Base-by-base conservation (phyloP, 2,113 vertebrate species). In the Glaucidium brasilianum region DNA sequence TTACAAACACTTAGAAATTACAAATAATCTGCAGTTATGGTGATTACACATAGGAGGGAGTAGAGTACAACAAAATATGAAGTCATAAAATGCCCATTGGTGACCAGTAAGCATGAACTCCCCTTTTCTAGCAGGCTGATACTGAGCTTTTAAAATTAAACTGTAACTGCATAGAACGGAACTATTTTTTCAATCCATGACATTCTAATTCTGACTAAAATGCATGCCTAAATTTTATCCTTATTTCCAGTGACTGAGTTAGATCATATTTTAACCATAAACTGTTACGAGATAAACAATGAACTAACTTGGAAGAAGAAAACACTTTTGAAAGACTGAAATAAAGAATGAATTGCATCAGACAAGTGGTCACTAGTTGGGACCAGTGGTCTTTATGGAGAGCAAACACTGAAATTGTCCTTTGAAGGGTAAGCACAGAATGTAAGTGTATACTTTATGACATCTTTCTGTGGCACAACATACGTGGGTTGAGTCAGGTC, bases 101-200 rank as follows among this genome's bases (percentile, higher is more conserved):
- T 76, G 41, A 81, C 53, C 37, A n/a, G 11, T 29, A 69, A 90
- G 27, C 26, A 32, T 64, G 35, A 89, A 53, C 11, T 73, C 29
- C 34, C 9, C 12, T 78, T 29, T 69, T 85, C 58, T 16, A 66
- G 20, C 23, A 86, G 45, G 43, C 5, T 34, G 30, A 66, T 10
- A 47, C 0, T 1, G 2, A 88, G 45, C 22, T 85, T 75, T 56
- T 47, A 86, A 84, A 86, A 75, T 62, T 12, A 71, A 89, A 75
- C 23, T 0, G 0, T 32, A 79, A 64, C 15, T 56, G 10, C 5
- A 37, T 58, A 29, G 58, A 84, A 81, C 18, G 2, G 4, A 50
- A 87, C 39, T 41, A 15, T 12, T 49, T 75, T 59, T 89, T 64
- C 60, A 50, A 45, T 4, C 8, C 19, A 29, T 19, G 7, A 55